Evolutionary conservation across 2,113 vertebrate species (phyloP).

Genomic region (Heterotilapia buettikoferi): DNA sequence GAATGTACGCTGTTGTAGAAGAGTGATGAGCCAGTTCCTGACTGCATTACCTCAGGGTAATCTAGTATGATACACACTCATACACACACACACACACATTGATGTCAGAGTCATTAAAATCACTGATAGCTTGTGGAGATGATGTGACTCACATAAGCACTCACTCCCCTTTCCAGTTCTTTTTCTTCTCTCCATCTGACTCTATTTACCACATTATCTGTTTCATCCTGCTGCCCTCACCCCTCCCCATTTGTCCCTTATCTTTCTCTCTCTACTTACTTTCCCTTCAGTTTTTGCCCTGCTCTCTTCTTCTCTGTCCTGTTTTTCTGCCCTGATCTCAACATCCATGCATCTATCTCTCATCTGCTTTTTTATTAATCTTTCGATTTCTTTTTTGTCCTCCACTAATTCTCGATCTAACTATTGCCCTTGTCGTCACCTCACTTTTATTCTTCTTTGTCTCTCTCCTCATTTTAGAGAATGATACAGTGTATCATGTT

Average conservation of each 20-base stretch:
- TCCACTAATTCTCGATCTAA: neutral
- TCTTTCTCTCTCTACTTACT: neutral
- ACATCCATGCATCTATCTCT: neutral
- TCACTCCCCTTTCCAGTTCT: constrained; percentile 8
- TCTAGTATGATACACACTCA: constrained; percentile 38
- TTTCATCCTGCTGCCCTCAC: neutral
- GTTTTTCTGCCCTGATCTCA: neutral
- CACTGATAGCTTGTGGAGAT: constrained; percentile 56
- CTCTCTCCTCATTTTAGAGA: constrained; percentile 15
- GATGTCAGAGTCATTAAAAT: constrained; percentile 59
- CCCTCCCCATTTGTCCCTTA: neutral
- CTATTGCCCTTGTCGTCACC: neutral
- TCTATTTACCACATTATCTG: neutral
- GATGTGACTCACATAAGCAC: constrained; percentile 53
- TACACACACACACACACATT: neutral
- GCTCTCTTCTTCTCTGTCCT: neutral
- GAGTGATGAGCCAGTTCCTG: constrained; percentile 48
- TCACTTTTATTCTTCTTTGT: constrained; percentile 16
- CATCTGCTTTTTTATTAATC: neutral
- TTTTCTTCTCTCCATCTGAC: neutral
- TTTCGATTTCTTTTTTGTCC: neutral
- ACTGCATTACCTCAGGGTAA: constrained; percentile 43
- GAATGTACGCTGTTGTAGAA: constrained; percentile 2
- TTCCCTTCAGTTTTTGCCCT: neutral
- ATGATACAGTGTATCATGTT: constrained; percentile 10